A percentile compares a stretch with the other conserved stretches of the same genome.
Evolutionary conservation across 1,140 invertebrate species (phyloP).

Genomic region (Apis laboriosa): DNA sequence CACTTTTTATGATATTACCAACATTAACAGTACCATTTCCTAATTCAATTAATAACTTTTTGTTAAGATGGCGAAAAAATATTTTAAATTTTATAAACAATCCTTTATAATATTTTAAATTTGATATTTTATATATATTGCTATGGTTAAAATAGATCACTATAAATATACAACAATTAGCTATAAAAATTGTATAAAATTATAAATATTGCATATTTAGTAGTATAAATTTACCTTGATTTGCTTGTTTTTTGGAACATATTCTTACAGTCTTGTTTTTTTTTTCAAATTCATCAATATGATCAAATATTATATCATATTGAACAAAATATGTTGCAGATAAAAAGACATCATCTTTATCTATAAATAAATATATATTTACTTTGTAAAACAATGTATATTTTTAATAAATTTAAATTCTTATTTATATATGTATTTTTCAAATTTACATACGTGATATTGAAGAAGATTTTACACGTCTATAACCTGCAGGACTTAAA

Average conservation of each 20-base stretch:
- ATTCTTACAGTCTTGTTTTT: constrained; percentile 69
- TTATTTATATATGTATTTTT: too few relatives aligned
- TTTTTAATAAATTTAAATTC: neutral
- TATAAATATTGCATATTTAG: constrained; percentile 10
- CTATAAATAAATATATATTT: constrained; percentile 37
- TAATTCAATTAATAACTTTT: constrained; percentile 71
- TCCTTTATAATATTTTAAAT: constrained; percentile 56
- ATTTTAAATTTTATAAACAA: constrained; percentile 71
- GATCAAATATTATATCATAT: constrained; percentile 67
- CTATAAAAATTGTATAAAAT: neutral
- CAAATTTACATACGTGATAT: constrained; percentile 65
- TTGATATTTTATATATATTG: constrained; percentile 68
- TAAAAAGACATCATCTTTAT: constrained; percentile 59
- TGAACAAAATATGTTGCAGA: constrained; percentile 73
- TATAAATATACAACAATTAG: constrained; percentile 54
- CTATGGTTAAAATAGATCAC: constrained; percentile 74
- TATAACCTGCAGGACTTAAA: constrained; percentile 73
- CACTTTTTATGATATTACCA: constrained; percentile 58
- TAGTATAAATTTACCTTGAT: constrained; percentile 59
- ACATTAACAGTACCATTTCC: constrained; percentile 70
- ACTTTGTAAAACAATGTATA: too few relatives aligned
- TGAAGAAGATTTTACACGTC: constrained; percentile 73
- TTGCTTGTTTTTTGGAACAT: constrained; percentile 70
- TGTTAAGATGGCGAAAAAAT: constrained; percentile 72
- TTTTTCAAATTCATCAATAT: constrained; percentile 54